Base-by-base conservation (phyloP, 2,888 invertebrate species). In the Anoplius nigerrimus region DNA sequence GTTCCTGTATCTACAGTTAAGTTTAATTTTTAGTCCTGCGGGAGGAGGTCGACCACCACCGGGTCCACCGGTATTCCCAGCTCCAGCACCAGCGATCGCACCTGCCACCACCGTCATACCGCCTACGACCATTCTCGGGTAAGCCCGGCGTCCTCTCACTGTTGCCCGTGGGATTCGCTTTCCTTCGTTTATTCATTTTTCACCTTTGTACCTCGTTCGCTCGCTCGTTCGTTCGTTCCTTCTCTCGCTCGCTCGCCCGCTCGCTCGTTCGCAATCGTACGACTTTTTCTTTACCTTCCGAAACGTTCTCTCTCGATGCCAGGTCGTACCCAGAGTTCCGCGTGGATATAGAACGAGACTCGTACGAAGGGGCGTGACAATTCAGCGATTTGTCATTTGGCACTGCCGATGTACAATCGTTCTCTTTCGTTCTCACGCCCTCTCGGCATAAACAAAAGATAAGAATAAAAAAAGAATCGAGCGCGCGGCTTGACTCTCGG, bases 71-170 rank as follows among this genome's bases (percentile, higher is more conserved):
- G 87, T 87, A 57, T 88, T 87, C 74, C 88, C 86, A 16, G 87
- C 88, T 34, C 79, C 88, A 18, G 90, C 91, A 56, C 91, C 91
- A 71, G 92, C 92, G 82, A 92, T 90, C 81, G 91, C 90, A 84
- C 92, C 90, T 69, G 76, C 83, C 43, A 74, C 86, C 53, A 79
- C 86, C 59, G 83, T 82, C 51, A 84, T 88, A 78, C 84, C 87
- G 54, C 81, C 87, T 54, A 86, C 82, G 34, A 86, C 86, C 59
- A 85, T 87, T 74, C 84, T 88, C 70, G 86, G 88, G 88, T 88
- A 82, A 85, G 85, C 73, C 54, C 69, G 58, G 46, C 58, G 59
- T n/a, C n/a, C 6, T 20, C 1, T 52, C 16, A 34, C 48, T 54
- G 21, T 18, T 66, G 56, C 21, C 51, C 54, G 63, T 58, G 59